A percentile compares a stretch with the other conserved stretches of the same genome.
Conservation (phyloP, 1,140 invertebrate genomes). For the Drosophila funebris region DNA sequence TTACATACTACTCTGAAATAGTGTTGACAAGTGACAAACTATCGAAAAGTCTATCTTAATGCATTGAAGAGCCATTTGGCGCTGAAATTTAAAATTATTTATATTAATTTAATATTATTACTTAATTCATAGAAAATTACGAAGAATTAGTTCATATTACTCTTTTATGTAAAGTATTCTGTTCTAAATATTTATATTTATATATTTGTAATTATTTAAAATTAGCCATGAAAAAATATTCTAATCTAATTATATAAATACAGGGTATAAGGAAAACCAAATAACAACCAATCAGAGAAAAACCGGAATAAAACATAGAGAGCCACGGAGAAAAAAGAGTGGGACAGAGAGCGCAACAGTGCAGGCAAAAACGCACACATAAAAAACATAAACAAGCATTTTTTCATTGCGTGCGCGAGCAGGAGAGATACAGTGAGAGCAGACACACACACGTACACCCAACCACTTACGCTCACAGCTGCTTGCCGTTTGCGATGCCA, state of each 20-base stretch:
- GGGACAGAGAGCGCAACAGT: constrained; percentile 31
- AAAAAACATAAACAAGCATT: constrained; percentile 80
- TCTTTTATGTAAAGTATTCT: too few relatives aligned
- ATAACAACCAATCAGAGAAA: constrained; percentile 39
- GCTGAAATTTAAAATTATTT: neutral
- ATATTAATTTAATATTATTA: too few relatives aligned
- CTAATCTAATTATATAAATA: too few relatives aligned
- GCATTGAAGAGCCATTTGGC: neutral
- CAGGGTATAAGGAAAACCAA: constrained; percentile 14
- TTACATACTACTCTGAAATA: neutral
- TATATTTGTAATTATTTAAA: neutral
- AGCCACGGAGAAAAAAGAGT: constrained; percentile 33
- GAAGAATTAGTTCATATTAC: too few relatives aligned
- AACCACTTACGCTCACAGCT: constrained; percentile 47
- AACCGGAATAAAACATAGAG: constrained; percentile 61
- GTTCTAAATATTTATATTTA: neutral
- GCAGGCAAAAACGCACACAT: constrained; percentile 58
- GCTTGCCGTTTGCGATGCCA: constrained; percentile 35
- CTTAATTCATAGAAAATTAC: too few relatives aligned
- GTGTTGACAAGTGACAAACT: neutral
- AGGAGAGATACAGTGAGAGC: constrained; percentile 25
- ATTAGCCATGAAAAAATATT: too few relatives aligned
- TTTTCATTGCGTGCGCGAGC: constrained; percentile 48
- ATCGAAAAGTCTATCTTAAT: too few relatives aligned
- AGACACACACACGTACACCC: constrained; percentile 16